Evolutionary conservation across 2,888 invertebrate genomes (phyloP), one percentile per base, ranked within the genome.

Genomic region (Saturnia pavonia): DNA sequence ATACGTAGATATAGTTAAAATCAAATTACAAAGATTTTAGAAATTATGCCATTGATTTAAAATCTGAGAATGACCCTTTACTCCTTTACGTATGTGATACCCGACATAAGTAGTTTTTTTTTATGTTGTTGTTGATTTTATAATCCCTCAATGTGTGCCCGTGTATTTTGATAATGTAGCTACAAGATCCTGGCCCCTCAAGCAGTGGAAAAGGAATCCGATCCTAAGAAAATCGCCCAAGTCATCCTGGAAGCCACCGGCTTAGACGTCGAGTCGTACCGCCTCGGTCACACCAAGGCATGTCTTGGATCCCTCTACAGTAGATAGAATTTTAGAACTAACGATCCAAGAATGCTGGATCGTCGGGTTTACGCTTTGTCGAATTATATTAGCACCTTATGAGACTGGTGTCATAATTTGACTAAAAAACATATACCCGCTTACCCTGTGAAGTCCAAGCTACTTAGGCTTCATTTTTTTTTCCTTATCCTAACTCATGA

Each of bases 251-350:
- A 97, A 72, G 94, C 96, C 77, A 96, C 97, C 80, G 96, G 96
- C 88, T 96, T 99, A 93, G 98, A 97, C 91, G 94, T 96, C 80
- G 99, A 99, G 94, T 96, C 97, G 88, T 99, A 97, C 95, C 97
- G 99, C 96, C 96, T 99, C 92, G 99, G 99, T 95, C 97, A 98
- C 95, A 99, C 99, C 94, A 99, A 99, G 97, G 99, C 99, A 97
- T 96, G 97, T 96, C 81, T 82, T 79, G 80, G 73, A 79, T 79
- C 82, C 86, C 86, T 76, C 75, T 83, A 82, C 75, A 75, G 90
- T 91, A 90, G 91, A 85, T 91, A 89, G 88, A 82, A 75, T 82
- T 86, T 86, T 87, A 85, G 80, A 76, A 80, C 78, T 60, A 77
- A 80, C 82, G 85, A 83, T 87, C 86, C 85, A 77, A 77, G 79